A percentile compares a stretch with the other conserved stretches of the same genome.
These are phyloP conservation scores for Pterocles gutturalis DNA, from an alignment of 2,113 vertebrate genomes.

Conservation along the genomic window DNA sequence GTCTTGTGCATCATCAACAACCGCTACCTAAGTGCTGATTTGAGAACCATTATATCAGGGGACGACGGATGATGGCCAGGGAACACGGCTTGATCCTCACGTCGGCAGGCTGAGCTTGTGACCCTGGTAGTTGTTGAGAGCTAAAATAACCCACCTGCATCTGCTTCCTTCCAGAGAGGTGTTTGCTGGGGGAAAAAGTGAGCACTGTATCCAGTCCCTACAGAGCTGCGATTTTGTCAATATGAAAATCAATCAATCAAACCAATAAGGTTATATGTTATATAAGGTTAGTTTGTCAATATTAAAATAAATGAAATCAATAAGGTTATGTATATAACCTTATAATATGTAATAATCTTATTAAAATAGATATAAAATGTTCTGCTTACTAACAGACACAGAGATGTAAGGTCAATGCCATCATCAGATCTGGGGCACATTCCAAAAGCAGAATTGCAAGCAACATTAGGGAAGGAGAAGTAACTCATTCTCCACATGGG, in stretches of 20 bases:
- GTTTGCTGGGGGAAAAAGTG: accelerated
- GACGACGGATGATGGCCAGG: not conserved
- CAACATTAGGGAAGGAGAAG: not conserved
- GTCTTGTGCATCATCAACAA: not conserved
- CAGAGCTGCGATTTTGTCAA: not conserved
- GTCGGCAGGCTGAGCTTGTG: not conserved
- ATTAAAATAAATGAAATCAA: not conserved
- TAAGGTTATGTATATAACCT: not conserved
- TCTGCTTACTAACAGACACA: not conserved
- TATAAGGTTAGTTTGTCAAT: not conserved
- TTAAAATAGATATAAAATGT: not conserved
- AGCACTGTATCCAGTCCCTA: not conserved
- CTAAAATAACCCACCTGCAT: not conserved
- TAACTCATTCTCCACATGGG: not conserved
- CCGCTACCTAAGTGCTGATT: not conserved
- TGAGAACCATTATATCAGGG: not conserved
- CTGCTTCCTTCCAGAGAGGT: not conserved
- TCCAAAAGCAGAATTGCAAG: not conserved
- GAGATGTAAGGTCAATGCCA: not conserved
- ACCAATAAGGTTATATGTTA: not conserved
- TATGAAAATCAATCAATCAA: not conserved
- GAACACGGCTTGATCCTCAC: not conserved
- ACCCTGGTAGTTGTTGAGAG: not conserved
- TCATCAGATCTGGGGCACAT: not conserved
- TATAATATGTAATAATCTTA: not conserved